Percentiles rank a stretch among this genome's conserved stretches.
Evolutionary conservation across 1,140 invertebrate genomes (phyloP).

Genomic region (Elymnias hypermnestra): DNA sequence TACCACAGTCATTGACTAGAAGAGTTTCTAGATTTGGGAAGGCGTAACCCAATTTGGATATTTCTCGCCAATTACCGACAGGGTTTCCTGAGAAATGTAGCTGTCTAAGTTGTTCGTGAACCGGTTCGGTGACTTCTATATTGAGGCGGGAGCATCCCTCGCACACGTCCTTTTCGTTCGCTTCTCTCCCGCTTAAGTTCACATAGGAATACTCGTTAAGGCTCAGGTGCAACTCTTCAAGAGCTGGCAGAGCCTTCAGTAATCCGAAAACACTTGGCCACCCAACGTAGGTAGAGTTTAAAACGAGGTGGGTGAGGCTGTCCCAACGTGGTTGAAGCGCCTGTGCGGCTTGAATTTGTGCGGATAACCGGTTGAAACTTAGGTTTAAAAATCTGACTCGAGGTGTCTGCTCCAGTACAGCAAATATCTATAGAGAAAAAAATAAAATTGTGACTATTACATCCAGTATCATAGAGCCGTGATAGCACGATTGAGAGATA

Average conservation of each 20-base stretch:
- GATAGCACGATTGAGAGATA: too few relatives aligned
- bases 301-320: slow-evolving; percentile 84
- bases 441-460: too few relatives aligned
- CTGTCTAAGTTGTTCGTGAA: slow-evolving; percentile 82
- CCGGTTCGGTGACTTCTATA: slow-evolving; percentile 81
- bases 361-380: slow-evolving; percentile 89
- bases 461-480: too few relatives aligned
- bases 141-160: slow-evolving; percentile 56
- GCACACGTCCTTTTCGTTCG: slow-evolving; percentile 46
- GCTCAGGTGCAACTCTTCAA: slow-evolving; percentile 94
- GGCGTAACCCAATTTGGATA: slow-evolving; percentile 87
- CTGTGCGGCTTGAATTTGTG: slow-evolving; percentile 77
- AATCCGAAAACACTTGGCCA: slow-evolving; percentile 89
- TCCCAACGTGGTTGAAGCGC: slow-evolving; percentile 76
- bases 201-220: slow-evolving; percentile 90
- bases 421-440: slow-evolving; percentile 86
- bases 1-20: slow-evolving; percentile 90
- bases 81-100: slow-evolving; percentile 91
- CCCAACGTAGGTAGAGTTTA: slow-evolving; percentile 90
- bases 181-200: slow-evolving; percentile 65
- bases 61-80: slow-evolving; percentile 86
- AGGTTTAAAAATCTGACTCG: slow-evolving; percentile 92
- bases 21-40: slow-evolving; percentile 91
- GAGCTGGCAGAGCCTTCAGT: slow-evolving; percentile 83
- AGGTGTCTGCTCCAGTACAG: slow-evolving; percentile 90